phyloP scores from a whole-genome alignment of 2,113 vertebrate genomes.

The Anarrhichthys ocellatus region DNA sequence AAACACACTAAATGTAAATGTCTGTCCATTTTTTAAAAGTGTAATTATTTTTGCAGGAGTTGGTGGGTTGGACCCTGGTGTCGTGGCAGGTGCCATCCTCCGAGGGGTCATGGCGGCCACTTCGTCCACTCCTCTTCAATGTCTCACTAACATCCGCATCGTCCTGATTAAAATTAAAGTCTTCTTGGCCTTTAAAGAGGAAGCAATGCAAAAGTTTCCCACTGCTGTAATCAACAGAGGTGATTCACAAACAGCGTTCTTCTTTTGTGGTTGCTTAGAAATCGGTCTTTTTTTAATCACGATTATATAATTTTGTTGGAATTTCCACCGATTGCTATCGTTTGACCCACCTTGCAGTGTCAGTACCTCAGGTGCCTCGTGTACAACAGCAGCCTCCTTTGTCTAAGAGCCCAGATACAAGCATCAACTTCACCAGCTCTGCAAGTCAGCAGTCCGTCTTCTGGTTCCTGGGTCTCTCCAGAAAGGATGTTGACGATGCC shows the following conservation, averaged over 20 bases:
- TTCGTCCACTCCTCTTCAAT: background rate
- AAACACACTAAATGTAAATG: background rate
- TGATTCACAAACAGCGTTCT: slow-evolving; percentile 20
- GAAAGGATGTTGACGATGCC: slow-evolving; percentile 39
- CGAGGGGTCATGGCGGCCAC: slow-evolving; percentile 49
- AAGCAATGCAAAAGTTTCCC: slow-evolving; percentile 50
- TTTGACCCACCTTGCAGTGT: background rate
- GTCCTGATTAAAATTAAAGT: slow-evolving; percentile 64
- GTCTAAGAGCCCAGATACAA: background rate
- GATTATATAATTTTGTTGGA: background rate
- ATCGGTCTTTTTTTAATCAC: background rate
- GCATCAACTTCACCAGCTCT: background rate
- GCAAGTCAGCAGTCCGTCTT: slow-evolving; percentile 43
- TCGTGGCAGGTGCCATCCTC: slow-evolving; percentile 70
- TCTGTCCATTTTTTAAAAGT: background rate
- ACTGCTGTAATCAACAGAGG: slow-evolving; percentile 24
- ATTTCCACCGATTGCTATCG: background rate
- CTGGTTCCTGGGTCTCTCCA: slow-evolving; percentile 57
- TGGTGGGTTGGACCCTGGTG: slow-evolving; percentile 50
- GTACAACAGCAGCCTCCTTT: background rate
- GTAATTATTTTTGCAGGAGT: slow-evolving; percentile 48
- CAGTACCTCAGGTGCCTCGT: background rate
- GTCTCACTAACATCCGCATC: slow-evolving; percentile 59
- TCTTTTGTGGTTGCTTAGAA: background rate
- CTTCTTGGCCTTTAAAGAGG: slow-evolving; percentile 69